Base-by-base conservation (phyloP, 2,113 vertebrate genomes). In the Sula dactylatra region DNA sequence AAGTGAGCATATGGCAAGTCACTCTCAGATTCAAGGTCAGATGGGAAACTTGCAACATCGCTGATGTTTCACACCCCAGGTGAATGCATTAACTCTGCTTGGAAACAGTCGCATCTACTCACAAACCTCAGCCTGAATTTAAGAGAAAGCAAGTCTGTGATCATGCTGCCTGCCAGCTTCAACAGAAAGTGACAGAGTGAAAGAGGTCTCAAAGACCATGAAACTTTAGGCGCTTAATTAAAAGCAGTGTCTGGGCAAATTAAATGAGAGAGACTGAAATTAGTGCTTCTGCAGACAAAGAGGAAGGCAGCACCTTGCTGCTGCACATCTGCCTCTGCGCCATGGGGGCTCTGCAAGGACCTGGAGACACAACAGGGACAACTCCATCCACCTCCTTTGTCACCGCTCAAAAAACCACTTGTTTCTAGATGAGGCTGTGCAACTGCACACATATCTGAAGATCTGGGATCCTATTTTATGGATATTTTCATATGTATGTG, bases 161-260 rank as follows among this genome's bases (percentile, higher is more conserved):
- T 93, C 79, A 71, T 1, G 0, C 82, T 92, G 79, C 74, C 74
- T 95, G 87, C 50, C 90, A 95, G 88, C 55, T 82, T 86, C 90
- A 27, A 66, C 58, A 1, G 62, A 88, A 95, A 90, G 12, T 90
- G 92, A 73, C 62, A 26, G 81, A 94, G 54, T 90, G 84, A 91
- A 90, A 94, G 90, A 80, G 66, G 85, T 90, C 82, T 96, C 70
- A 69, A 80, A 90, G 85, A 96, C 78, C 52, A 34, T 73, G 82
- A 91, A 96, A 93, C 58, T 96, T 94, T 49, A 36, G 20, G 74
- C 90, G 66, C 66, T 93, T 95, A 96, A 96, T 97, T 95, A 97
- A 96, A 96, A 96, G 79, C 74, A 96, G 79, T 85, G 93, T 90
- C 96, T 96, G 96, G 79, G 92, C 49, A 96, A 96, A 95, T 96